Base-by-base conservation (phyloP, 1,140 invertebrate genomes). In the Branchinecta lindahli region DNA sequence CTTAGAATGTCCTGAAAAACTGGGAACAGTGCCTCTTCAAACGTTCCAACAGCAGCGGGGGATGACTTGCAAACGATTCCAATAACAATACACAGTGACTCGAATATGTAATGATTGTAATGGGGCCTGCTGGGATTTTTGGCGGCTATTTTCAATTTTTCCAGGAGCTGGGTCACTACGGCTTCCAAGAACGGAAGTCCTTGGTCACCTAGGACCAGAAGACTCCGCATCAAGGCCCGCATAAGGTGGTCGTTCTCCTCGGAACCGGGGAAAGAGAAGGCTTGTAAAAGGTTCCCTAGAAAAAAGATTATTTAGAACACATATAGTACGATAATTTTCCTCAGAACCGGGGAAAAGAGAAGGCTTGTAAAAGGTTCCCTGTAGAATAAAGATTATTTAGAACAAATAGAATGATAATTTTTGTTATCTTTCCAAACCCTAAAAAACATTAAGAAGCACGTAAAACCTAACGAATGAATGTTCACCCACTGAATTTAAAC, bases 21-120 rank as follows among this genome's bases (percentile, higher is more conserved):
- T 8, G 92, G 92, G 75, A 97, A 97, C 1, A 98, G 79, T 0
- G 87, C 87, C 76, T 87, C 86, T 81, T 98, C 94, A 81, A 98
- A 98, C 0, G 87, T 87, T n/a, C 83, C 79, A 6, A 97, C 89
- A 46, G 90, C 88, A 65, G 80, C 80, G 0, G 87, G 84, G 76
- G 91, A 90, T 8, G 84, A 82, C 79, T 87, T 88, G 75, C 94
- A 96, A 20, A 92, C 89, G 76, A 95, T 88, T 75, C 88, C 87
- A 75, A 98, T 90, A 9, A 88, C 86, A 46, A 98, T 81, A 67
- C 91, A 89, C 33, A 98, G 80, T 0, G 89, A 91, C 81, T 98
- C 96, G 79, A 98, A 98, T 1, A 98, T 81, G 80, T 92, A 98
- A 78, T 98, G 95, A 82, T 98, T 98, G 79, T 97, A 98, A 78